phyloP scores from a whole-genome alignment of 2,888 invertebrate species.

The Eilema sororculum region DNA sequence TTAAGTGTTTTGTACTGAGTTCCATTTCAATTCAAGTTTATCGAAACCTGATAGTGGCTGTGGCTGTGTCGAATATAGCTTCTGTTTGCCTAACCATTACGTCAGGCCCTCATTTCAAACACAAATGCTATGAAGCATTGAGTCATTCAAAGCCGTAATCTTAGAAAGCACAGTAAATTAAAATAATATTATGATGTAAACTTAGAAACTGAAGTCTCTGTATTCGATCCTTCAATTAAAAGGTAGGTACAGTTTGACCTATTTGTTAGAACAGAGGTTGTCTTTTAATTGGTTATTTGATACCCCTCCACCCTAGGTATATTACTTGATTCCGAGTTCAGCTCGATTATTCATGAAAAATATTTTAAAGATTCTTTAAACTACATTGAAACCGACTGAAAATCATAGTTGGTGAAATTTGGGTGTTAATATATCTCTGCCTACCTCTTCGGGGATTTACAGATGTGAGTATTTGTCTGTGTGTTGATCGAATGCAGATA shows the following conservation, averaged over 20 bases:
- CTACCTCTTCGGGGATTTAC: too few relatives aligned
- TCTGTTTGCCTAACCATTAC: background rate
- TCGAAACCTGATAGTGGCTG: too few relatives aligned
- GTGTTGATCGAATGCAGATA: too few relatives aligned
- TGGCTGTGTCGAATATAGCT: background rate
- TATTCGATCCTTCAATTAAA: background rate
- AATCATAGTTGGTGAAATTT: too few relatives aligned
- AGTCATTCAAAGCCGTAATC: background rate
- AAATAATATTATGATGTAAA: background rate
- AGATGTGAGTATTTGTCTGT: too few relatives aligned
- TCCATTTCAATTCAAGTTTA: too few relatives aligned
- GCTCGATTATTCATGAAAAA: background rate
- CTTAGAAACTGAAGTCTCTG: background rate
- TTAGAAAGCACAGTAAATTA: background rate
- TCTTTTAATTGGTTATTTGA: constrained; percentile 4
- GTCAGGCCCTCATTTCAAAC: background rate
- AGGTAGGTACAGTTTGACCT: background rate
- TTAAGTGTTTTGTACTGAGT: too few relatives aligned
- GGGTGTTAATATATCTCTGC: too few relatives aligned
- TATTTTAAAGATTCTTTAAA: background rate
- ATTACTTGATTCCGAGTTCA: background rate
- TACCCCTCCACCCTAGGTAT: background rate
- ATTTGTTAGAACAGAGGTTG: background rate
- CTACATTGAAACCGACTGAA: too few relatives aligned
- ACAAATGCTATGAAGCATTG: background rate